These are phyloP conservation scores for Pedetes capensis DNA, from an alignment of 2,113 vertebrate species.

Conservation along the genomic window DNA sequence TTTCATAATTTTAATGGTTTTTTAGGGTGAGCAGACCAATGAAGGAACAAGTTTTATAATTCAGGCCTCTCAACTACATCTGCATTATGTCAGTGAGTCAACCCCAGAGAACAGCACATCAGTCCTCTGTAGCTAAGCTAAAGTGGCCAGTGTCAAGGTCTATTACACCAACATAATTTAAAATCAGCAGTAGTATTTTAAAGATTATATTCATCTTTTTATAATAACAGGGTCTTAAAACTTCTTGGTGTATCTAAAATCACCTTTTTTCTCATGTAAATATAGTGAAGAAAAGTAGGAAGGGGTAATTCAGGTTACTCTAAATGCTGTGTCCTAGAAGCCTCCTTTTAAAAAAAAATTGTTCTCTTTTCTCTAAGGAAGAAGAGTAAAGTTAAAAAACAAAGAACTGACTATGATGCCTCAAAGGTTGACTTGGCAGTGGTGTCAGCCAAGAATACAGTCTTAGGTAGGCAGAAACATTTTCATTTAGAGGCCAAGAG, in stretches of 20 bases:
- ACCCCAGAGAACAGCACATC: neutral
- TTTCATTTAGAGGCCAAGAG: neutral
- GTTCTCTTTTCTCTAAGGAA: neutral
- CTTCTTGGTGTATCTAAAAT: neutral
- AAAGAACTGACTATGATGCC: neutral
- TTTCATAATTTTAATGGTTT: neutral
- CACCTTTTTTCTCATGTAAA: neutral
- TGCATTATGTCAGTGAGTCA: neutral
- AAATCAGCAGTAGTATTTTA: neutral
- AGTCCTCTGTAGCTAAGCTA: neutral
- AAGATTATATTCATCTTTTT: slow-evolving; percentile 18
- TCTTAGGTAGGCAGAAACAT: neutral
- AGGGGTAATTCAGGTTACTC: neutral
- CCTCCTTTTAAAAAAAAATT: neutral
- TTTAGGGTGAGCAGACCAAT: neutral
- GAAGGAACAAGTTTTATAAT: neutral
- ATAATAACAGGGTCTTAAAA: neutral
- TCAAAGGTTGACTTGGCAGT: neutral
- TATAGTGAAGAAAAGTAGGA: neutral
- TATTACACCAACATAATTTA: neutral
- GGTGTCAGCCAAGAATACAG: neutral
- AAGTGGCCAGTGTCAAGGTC: neutral
- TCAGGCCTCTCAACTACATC: neutral
- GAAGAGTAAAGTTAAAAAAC: neutral
- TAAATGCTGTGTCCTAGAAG: neutral